phyloP scores from a whole-genome alignment of 2,113 vertebrate genomes.

The Rhinoderma darwinii region DNA sequence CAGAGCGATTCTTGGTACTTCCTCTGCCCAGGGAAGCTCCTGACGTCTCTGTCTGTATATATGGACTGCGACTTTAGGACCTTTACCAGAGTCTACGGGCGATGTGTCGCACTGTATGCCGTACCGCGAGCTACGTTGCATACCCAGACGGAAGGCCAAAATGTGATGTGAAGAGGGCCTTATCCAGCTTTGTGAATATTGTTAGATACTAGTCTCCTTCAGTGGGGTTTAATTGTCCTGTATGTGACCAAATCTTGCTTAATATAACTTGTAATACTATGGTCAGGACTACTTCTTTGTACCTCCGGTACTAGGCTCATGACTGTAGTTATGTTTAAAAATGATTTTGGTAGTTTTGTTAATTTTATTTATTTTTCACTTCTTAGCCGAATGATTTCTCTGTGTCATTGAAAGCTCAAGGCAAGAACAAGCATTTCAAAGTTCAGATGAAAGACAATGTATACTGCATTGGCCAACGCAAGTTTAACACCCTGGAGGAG shows the following conservation, averaged over 20 bases:
- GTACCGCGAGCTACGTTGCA: too few species aligned
- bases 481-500: conserved; percentile 91
- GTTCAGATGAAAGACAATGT: conserved; percentile 88
- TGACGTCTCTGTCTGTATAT: too few species aligned
- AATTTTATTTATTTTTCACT: background rate
- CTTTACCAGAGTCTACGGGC: too few species aligned
- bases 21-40: too few species aligned
- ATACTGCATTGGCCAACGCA: conserved; percentile 92
- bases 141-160: too few species aligned
- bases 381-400: conserved; percentile 88
- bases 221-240: too few species aligned
- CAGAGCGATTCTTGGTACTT: too few species aligned
- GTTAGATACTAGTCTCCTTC: background rate
- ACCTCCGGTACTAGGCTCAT: background rate
- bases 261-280: background rate
- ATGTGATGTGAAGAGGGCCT: too few species aligned
- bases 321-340: background rate
- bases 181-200: background rate
- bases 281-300: background rate
- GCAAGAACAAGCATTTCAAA: conserved; percentile 96
- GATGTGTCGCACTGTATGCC: too few species aligned
- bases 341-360: background rate
- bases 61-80: too few species aligned
- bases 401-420: conserved; percentile 89
- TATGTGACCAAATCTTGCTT: background rate